Evolutionary conservation across 2,888 invertebrate genomes (phyloP), one percentile per base, ranked within the genome.

Genomic region (Drosophila anceps): DNA sequence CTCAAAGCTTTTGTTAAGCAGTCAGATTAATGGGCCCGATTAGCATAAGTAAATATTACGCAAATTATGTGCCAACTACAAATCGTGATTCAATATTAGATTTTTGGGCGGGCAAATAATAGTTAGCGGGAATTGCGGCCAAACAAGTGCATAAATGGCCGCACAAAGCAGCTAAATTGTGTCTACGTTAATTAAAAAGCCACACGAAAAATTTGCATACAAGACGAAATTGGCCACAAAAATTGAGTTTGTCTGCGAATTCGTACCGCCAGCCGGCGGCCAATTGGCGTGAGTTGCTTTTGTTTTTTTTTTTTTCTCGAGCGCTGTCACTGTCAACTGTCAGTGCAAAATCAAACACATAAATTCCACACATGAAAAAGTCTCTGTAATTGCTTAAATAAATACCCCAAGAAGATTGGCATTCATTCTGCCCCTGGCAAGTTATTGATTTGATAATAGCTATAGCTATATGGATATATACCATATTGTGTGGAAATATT

Each of bases 31-130:
- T 87, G 82, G 72, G 58, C 57, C 24, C 74, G 85, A 89, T 89
- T 86, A 89, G 81, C 90, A 89, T 86, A 86, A 73, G 76, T 71
- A 89, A 89, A 86, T 76, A 89, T 89, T 82, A 82, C 73, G 79
- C 75, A 88, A 84, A 84, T 76, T 82, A 67, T 82, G 67, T 75
- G 70, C 58, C 54, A 58, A 53, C 77, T 41, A 51, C 55, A 53
- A 61, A 59, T 55, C 81, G 86, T 73, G 61, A 83, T 75, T 83
- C 69, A 83, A 88, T 82, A 84, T 88, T 70, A 58, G 71, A 76
- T 84, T 73, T 76, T 55, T 18, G 54, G 54, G 54, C 54, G 54
- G 29, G 53, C 70, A 64, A 55, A 67, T 37, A 24, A 15, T 44
- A 55, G 31, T 76, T 55, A 44, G 41, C 3, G 18, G 27, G 50